Conservation (phyloP, 2,113 vertebrate genomes). For the Siniperca chuatsi region DNA sequence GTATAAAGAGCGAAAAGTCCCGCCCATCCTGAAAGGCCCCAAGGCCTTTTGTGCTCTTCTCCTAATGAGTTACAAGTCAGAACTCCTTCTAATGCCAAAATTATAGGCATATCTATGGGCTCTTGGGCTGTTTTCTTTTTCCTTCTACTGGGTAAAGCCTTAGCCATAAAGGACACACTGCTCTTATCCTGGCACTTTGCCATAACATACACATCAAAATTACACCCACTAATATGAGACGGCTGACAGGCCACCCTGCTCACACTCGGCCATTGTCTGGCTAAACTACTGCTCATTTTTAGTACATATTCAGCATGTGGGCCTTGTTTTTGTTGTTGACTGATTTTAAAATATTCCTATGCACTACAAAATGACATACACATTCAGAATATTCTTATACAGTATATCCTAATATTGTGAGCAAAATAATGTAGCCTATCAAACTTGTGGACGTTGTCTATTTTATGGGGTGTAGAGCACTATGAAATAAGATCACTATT, state of each 20-base stretch:
- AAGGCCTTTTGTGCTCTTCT: conserved; percentile 47
- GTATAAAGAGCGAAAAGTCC: too few species aligned
- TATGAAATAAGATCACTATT: conserved; percentile 3
- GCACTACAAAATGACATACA: background rate
- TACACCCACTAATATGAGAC: conserved; percentile 58
- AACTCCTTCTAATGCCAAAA: conserved; percentile 67
- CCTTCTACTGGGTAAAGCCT: conserved; percentile 47
- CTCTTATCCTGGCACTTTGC: conserved; percentile 47
- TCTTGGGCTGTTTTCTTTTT: conserved; percentile 64
- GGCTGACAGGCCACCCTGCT: conserved; percentile 35
- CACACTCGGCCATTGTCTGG: background rate
- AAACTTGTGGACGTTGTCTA: background rate
- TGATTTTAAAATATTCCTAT: background rate
- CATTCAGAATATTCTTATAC: background rate
- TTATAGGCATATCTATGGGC: conserved; percentile 53
- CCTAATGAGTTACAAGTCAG: conserved; percentile 71
- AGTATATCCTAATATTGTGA: background rate
- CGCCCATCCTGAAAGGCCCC: conserved; percentile 40
- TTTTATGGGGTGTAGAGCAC: background rate
- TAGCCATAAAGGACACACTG: conserved; percentile 57
- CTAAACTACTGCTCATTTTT: conserved; percentile 22
- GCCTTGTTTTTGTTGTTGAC: background rate
- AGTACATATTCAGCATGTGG: conserved; percentile 10
- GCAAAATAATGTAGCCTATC: background rate
- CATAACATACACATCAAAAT: conserved; percentile 59